phyloP scores from a whole-genome alignment of 2,797 vertebrate genomes.

The Acipenser transmontanus region DNA sequence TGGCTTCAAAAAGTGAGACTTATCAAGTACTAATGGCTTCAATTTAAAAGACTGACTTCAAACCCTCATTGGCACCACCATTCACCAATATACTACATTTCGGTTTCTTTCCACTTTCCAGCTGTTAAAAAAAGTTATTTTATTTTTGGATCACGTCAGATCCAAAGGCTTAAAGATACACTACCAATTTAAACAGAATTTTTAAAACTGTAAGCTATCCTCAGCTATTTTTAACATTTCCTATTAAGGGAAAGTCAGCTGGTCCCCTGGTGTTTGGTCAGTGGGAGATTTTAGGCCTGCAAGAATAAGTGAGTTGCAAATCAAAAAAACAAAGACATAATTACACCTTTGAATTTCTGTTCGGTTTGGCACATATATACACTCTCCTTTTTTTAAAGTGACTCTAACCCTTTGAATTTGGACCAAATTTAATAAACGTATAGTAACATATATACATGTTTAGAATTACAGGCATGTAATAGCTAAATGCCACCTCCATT shows the following conservation, averaged over 20 bases:
- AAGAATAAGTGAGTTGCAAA: conserved; percentile 13
- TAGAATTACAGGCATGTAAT: not conserved
- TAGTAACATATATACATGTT: not conserved
- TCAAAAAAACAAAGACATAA: conserved; percentile 46
- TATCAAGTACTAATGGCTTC: too few species aligned
- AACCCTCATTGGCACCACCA: too few species aligned
- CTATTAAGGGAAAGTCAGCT: conserved; percentile 21
- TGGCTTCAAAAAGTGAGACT: too few species aligned
- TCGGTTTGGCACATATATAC: conserved; percentile 37
- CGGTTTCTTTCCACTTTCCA: too few species aligned
- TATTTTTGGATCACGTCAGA: too few species aligned
- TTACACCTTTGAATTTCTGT: conserved; percentile 46
- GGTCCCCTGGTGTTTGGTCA: not conserved
- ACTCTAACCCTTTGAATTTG: too few species aligned
- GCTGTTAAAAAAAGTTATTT: too few species aligned
- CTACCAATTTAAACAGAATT: too few species aligned
- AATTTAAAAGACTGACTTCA: too few species aligned
- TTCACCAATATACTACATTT: too few species aligned
- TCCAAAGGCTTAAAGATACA: too few species aligned
- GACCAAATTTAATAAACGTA: not conserved
- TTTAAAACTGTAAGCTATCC: conserved; percentile 15
- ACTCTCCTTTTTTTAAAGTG: conserved; percentile 31
- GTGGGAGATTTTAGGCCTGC: not conserved
- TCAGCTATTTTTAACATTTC: conserved; percentile 29
- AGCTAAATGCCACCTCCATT: not conserved